Conservation (phyloP, 2,113 vertebrate genomes). For the Lepus europaeus region DNA sequence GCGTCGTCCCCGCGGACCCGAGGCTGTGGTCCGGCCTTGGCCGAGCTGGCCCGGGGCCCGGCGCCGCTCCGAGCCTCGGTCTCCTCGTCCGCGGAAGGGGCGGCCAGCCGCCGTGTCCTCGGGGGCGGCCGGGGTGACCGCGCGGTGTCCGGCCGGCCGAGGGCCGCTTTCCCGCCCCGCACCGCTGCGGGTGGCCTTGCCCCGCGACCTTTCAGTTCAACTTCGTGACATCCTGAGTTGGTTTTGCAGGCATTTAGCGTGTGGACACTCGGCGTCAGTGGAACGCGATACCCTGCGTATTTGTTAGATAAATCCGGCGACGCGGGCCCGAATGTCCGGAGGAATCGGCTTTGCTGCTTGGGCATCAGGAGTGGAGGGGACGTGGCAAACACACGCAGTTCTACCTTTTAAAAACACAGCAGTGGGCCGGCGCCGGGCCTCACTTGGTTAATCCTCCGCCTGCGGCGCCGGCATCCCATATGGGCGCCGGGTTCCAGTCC, state of each 20-base stretch:
- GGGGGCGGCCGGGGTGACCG: neutral
- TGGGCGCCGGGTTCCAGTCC: too few relatives aligned
- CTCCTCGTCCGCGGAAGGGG: neutral
- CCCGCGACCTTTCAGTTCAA: neutral
- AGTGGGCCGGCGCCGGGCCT: too few relatives aligned
- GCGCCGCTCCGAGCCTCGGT: neutral
- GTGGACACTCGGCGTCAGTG: neutral
- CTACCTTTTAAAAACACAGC: neutral
- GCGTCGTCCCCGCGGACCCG: too few relatives aligned
- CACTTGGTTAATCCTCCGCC: too few relatives aligned
- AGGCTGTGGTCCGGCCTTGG: too few relatives aligned
- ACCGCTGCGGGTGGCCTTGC: too few relatives aligned
- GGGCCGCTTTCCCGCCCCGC: too few relatives aligned
- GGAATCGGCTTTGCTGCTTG: neutral
- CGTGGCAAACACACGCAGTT: neutral
- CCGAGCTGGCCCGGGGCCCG: too few relatives aligned
- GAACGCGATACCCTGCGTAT: neutral
- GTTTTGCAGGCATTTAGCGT: conserved; percentile 2
- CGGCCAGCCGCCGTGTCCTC: neutral
- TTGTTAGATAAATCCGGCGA: neutral
- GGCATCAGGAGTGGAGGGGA: neutral
- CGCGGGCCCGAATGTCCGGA: neutral
- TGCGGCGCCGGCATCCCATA: too few relatives aligned
- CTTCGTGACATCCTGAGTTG: neutral
- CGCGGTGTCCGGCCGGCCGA: neutral